Conservation (phyloP, 1,140 invertebrate genomes). For the Pseudomyrmex concolor region DNA sequence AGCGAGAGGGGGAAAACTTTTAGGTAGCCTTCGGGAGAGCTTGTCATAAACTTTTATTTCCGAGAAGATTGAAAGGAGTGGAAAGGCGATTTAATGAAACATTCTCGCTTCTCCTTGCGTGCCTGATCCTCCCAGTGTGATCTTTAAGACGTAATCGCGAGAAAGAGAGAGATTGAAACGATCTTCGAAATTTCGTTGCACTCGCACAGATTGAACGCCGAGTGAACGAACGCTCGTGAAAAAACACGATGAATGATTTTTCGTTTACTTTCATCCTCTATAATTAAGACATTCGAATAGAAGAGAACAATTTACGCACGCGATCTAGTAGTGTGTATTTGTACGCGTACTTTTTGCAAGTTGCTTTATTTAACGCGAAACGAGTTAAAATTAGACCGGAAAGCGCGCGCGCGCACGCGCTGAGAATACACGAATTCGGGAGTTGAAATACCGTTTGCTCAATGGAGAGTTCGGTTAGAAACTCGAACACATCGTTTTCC, state of each 20-base stretch:
- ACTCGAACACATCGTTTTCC: neutral
- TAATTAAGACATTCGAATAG: constrained; percentile 1
- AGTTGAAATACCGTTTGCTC: constrained; percentile 16
- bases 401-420: too few species aligned
- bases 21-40: constrained; percentile 51
- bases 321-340: too few species aligned
- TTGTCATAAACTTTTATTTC: constrained; percentile 60
- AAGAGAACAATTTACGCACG: too few species aligned
- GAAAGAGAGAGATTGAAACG: neutral
- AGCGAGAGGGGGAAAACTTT: constrained; percentile 43
- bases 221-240: too few species aligned
- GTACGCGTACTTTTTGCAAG: neutral
- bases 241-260: neutral
- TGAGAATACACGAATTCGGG: too few species aligned
- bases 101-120: neutral
- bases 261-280: neutral
- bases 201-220: neutral
- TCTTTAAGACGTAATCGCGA: constrained; percentile 27
- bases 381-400: too few species aligned
- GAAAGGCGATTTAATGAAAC: constrained; percentile 45
- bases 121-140: neutral
- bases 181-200: neutral
- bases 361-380: too few species aligned
- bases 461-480: constrained; percentile 16
- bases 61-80: constrained; percentile 49